Evolutionary conservation across 1,140 invertebrate genomes (phyloP).

Genomic region (Dinothrombium tinctorium): DNA sequence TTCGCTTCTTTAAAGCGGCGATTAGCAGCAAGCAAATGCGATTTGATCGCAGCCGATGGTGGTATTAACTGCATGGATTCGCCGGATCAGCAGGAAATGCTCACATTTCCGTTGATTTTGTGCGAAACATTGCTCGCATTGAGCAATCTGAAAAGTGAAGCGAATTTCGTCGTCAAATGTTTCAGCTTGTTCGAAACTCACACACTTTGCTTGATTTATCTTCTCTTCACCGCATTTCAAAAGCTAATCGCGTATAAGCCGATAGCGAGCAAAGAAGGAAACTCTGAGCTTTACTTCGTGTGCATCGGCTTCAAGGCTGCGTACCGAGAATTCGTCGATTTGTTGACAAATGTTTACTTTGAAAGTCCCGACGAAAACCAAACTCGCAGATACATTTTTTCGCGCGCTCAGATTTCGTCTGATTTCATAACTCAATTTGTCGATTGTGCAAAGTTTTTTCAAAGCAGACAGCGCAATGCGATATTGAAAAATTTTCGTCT

Average conservation of each 20-base stretch:
- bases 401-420: too few relatives aligned
- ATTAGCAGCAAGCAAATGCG: not conserved
- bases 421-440: too few relatives aligned
- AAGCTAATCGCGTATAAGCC: conserved; percentile 50
- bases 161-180: conserved; percentile 65
- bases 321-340: too few relatives aligned
- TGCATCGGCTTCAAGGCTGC: too few relatives aligned
- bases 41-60: conserved; percentile 62
- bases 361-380: too few relatives aligned
- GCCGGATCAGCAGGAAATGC: conserved; percentile 59
- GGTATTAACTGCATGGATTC: conserved; percentile 60
- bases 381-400: too few relatives aligned
- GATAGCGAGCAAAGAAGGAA: conserved; percentile 68
- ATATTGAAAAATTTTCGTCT: too few relatives aligned
- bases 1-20: conserved; percentile 27
- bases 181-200: conserved; percentile 70
- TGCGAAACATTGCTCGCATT: conserved; percentile 55
- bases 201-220: conserved; percentile 49
- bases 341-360: too few relatives aligned
- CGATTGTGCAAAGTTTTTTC: too few relatives aligned
- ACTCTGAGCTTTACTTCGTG: conserved; percentile 74
- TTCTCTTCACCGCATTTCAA: conserved; percentile 27
- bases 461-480: too few relatives aligned
- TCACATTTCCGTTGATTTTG: conserved; percentile 47
- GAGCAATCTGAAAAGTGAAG: conserved; percentile 38